Evolutionary conservation across 2,888 invertebrate species (phyloP).

Genomic region (Alloplasta piceator): DNA sequence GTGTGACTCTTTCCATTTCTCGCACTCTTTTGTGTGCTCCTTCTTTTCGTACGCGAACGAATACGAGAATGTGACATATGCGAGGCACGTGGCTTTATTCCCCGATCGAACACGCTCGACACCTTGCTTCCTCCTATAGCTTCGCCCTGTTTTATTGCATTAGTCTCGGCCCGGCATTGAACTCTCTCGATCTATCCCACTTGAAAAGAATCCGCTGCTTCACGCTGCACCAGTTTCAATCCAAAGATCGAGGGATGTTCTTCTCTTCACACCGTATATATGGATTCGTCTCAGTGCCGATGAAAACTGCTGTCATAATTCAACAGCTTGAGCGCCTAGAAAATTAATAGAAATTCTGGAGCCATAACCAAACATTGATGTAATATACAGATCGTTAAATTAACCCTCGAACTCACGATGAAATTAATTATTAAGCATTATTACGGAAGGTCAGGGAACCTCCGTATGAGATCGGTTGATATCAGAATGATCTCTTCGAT

Average conservation of each 20-base stretch:
- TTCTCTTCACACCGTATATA: constrained; percentile 14
- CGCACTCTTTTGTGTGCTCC: constrained; percentile 10
- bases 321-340: constrained; percentile 21
- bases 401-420: no score
- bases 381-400: no score
- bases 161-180: constrained; percentile 42
- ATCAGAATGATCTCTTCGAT: neutral
- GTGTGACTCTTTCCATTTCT: constrained; percentile 28
- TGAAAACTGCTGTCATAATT: constrained; percentile 58
- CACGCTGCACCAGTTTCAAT: constrained; percentile 58
- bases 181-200: constrained; percentile 23
- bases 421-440: no score
- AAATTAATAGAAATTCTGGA: no score
- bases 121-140: constrained; percentile 48
- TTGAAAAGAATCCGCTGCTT: constrained; percentile 62
- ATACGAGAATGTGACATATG: constrained; percentile 57
- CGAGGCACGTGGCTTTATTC: constrained; percentile 61
- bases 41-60: neutral
- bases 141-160: constrained; percentile 49
- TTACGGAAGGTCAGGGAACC: no score
- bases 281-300: constrained; percentile 40
- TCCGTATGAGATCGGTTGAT: no score
- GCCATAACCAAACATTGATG: no score
- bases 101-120: constrained; percentile 36
- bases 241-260: constrained; percentile 27